Base-by-base conservation (phyloP, 2,113 vertebrate genomes). In the Percina caprodes region DNA sequence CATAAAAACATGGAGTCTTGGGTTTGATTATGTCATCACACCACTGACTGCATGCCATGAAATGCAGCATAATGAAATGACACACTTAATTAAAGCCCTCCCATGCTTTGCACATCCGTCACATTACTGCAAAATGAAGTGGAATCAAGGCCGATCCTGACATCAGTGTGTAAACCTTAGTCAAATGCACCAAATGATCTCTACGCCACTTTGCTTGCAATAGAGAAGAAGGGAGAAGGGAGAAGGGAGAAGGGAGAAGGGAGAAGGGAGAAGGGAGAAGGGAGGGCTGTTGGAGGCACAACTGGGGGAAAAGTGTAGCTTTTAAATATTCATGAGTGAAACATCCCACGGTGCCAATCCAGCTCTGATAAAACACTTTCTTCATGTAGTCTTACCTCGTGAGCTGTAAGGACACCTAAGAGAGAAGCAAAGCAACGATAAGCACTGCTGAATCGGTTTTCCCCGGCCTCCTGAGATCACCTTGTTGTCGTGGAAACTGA, bases 321-420 rank as follows among this genome's bases (percentile, higher is more conserved):
- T 61, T 67, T 88, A 51, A 84, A 87, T 87, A 84, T 86, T 87
- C 71, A 83, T 26, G 82, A 74, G 75, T 2, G 62, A 73, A 69
- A 68, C 74, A 68, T 73, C 60, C 68, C 11, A 12, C 12, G 33
- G 59, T 65, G 63, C 48, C 60, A 8, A 42, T 33, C 54, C 42
- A 74, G 51, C 62, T 66, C 52, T 54, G 26, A 70, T 75, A 77
- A 74, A 78, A 68, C n/a, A 35, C 23, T 24, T 2, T 26, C n/a
- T 63, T 69, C 69, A 56, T 72, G 48, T 59, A 4, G 56, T 78
- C 77, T 59, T 21, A 74, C 14, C 67, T 65, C 15, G 11, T 42
- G 2, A 15, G 76, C 56, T 69, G 69, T 71, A 26, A 81, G 87
- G 68, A 74, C 69, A 59, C 63, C 80, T 65, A 77, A 74, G 73